Evolutionary conservation across 2,113 vertebrate genomes (phyloP).

Genomic region (Shinisaurus crocodilurus): DNA sequence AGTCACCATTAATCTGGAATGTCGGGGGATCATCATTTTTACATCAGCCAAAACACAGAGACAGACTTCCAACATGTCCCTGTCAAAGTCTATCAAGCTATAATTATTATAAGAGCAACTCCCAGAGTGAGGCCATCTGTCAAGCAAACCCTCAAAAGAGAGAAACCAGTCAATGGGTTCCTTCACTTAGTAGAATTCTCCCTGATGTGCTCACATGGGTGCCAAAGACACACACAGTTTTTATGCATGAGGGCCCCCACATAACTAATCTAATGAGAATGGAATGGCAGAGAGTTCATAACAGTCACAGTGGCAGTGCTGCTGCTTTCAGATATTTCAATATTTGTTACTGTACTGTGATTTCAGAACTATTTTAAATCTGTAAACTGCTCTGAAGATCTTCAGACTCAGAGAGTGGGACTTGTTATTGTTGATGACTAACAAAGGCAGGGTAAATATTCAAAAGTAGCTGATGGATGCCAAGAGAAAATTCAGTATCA

Average conservation of each 20-base stretch:
- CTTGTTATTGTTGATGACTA: not conserved
- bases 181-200: not conserved
- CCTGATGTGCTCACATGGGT: not conserved
- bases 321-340: not conserved
- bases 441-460: not conserved
- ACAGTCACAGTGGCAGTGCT: not conserved
- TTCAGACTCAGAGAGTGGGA: not conserved
- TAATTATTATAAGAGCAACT: slow-evolving; percentile 19
- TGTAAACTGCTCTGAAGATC: not conserved
- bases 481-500: not conserved
- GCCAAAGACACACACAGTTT: not conserved
- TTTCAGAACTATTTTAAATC: not conserved
- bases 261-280: not conserved
- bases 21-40: slow-evolving; percentile 42
- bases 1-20: slow-evolving; percentile 56
- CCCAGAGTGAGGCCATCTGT: not conserved
- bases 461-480: not conserved
- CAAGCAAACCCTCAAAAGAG: not conserved
- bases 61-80: slow-evolving; percentile 36
- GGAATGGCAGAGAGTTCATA: not conserved
- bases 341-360: not conserved
- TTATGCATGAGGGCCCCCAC: not conserved
- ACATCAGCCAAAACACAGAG: slow-evolving; percentile 18
- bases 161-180: not conserved
- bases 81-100: slow-evolving; percentile 42